Conservation (phyloP, 1,140 invertebrate genomes). For the Saccostrea cuccullata region DNA sequence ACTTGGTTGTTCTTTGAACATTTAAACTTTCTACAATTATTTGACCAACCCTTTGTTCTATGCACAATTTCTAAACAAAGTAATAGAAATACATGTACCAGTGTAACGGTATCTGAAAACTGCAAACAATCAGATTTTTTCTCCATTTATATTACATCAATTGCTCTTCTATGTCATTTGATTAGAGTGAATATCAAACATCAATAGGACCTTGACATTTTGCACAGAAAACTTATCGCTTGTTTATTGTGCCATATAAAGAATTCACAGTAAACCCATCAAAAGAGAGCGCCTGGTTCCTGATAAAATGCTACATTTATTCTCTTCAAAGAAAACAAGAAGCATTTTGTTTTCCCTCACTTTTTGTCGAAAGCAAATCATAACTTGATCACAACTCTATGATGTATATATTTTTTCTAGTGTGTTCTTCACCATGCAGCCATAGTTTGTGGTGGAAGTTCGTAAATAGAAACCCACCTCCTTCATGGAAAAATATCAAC, state of each 20-base stretch:
- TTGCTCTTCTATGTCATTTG: too few species aligned
- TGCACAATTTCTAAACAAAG: not conserved
- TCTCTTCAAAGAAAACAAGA: not conserved
- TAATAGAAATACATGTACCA: not conserved
- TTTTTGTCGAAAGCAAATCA: not conserved
- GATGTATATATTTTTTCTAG: too few species aligned
- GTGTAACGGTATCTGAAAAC: not conserved
- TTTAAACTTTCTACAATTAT: too few species aligned
- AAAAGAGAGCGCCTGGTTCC: not conserved
- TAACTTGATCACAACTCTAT: too few species aligned
- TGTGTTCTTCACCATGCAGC: too few species aligned
- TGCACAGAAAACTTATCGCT: not conserved
- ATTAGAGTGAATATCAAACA: too few species aligned
- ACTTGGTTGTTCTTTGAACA: too few species aligned
- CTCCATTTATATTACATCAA: too few species aligned
- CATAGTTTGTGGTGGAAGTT: not conserved
- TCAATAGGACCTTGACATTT: not conserved
- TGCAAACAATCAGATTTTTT: not conserved
- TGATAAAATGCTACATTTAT: slow-evolving; percentile 15
- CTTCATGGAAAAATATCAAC: slow-evolving; percentile 21
- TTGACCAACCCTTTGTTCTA: too few species aligned
- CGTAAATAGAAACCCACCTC: not conserved
- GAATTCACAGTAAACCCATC: not conserved
- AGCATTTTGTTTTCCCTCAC: not conserved
- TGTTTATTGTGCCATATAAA: not conserved